Evolutionary conservation across 2,888 invertebrate genomes (phyloP).

Genomic region (Pterostichus niger): DNA sequence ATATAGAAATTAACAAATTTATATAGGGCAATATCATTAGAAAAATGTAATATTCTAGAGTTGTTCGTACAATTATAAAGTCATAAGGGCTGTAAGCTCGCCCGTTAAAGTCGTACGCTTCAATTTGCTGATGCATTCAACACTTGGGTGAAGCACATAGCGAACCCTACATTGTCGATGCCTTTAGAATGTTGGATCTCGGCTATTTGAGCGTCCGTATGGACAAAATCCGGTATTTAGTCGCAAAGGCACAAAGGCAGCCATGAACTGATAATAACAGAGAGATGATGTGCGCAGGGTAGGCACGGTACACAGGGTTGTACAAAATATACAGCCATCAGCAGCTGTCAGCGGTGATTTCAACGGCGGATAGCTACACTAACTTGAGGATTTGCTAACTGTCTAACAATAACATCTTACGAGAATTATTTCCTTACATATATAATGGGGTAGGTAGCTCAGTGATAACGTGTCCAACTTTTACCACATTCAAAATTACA

Average conservation of each 20-base stretch:
- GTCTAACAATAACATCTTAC: neutral
- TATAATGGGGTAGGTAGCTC: too few relatives aligned
- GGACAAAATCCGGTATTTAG: constrained; percentile 74
- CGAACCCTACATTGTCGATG: neutral
- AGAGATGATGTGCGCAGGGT: constrained; percentile 71
- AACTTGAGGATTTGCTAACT: neutral
- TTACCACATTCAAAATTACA: too few relatives aligned
- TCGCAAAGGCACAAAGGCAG: constrained; percentile 74
- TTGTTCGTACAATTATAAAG: too few relatives aligned
- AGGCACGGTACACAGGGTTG: constrained; percentile 68
- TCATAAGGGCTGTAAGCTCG: neutral
- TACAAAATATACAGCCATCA: constrained; percentile 58
- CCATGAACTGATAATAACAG: constrained; percentile 70
- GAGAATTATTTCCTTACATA: too few relatives aligned
- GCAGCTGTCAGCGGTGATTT: constrained; percentile 2
- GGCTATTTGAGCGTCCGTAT: constrained; percentile 44
- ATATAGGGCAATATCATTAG: too few relatives aligned
- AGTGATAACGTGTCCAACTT: too few relatives aligned
- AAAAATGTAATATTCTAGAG: too few relatives aligned
- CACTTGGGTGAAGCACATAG: neutral
- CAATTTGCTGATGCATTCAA: neutral
- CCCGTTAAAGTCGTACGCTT: neutral
- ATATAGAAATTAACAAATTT: too few relatives aligned
- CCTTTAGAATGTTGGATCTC: neutral
- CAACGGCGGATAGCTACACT: neutral